A percentile compares a stretch with the other conserved stretches of the same genome.
phyloP scores from a whole-genome alignment of 2,888 invertebrate genomes.

The Leucoma salicis region DNA sequence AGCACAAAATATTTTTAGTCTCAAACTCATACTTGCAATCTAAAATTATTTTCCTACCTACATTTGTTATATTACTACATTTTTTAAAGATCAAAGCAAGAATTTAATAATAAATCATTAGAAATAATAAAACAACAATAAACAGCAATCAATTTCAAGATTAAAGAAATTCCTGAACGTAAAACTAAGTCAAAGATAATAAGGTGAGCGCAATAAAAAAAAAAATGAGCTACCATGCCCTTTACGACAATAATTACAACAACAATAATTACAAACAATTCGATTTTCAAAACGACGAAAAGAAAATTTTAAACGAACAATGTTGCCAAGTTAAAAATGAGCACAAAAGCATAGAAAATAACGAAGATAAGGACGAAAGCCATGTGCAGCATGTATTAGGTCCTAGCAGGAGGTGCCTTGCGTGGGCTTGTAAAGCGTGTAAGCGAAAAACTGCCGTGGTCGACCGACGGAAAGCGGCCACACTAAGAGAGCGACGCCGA shows the following conservation, averaged over 20 bases:
- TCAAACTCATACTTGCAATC: not conserved
- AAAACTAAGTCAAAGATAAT: not conserved
- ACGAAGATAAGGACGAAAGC: slow-evolving; percentile 49
- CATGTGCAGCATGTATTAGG: slow-evolving; percentile 78
- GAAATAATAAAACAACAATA: not conserved
- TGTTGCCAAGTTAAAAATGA: slow-evolving; percentile 67
- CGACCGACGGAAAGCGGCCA: slow-evolving; percentile 98
- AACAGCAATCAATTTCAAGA: not conserved
- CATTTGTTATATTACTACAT: not conserved
- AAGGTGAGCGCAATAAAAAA: not conserved
- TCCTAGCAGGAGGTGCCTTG: slow-evolving; percentile 89
- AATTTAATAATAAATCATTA: not conserved
- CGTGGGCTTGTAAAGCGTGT: slow-evolving; percentile 99
- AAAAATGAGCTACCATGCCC: slow-evolving; percentile 58
- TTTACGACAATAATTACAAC: slow-evolving; percentile 51
- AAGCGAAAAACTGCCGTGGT: slow-evolving; percentile 97
- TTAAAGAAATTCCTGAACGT: not conserved
- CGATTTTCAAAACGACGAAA: slow-evolving; percentile 49
- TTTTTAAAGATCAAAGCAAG: not conserved
- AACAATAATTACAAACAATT: slow-evolving; percentile 48
- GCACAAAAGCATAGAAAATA: slow-evolving; percentile 38
- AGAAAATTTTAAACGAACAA: slow-evolving; percentile 40
- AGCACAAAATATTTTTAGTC: not conserved
- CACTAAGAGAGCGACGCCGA: slow-evolving; percentile 94
- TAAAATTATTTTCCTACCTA: not conserved